Percentiles rank a stretch among this genome's conserved stretches.
Evolutionary conservation across 2,888 invertebrate genomes (phyloP).

Genomic region (Drosophila mimetica): DNA sequence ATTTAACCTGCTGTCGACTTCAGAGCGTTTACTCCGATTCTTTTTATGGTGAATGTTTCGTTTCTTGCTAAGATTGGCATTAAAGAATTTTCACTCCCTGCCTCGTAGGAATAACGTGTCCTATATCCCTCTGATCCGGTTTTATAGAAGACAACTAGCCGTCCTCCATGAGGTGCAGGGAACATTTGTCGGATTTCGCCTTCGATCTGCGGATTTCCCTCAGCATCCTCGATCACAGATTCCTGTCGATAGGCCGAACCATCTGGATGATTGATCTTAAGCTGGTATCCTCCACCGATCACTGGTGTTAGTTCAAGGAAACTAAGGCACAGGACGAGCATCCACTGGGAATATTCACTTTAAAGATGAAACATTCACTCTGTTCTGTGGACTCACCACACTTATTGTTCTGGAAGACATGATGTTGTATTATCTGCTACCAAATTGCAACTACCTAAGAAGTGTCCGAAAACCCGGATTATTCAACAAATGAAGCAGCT

Average conservation of each 20-base stretch:
- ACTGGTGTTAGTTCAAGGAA: neutral
- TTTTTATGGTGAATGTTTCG: neutral
- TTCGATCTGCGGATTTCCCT: constrained; percentile 10
- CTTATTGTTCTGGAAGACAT: constrained; percentile 11
- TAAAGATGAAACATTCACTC: neutral
- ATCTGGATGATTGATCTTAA: constrained; percentile 14
- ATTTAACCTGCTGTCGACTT: constrained; percentile 20
- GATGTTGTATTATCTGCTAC: constrained; percentile 14
- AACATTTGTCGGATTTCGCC: constrained; percentile 9
- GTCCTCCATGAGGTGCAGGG: constrained; percentile 1
- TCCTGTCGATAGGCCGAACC: constrained; percentile 18
- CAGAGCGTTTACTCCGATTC: constrained; percentile 16
- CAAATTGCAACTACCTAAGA: constrained; percentile 15
- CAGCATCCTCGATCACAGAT: constrained; percentile 4
- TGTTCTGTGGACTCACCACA: constrained; percentile 2
- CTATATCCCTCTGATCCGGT: constrained; percentile 16
- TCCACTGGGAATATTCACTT: constrained; percentile 4
- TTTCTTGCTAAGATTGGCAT: neutral
- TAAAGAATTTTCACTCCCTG: neutral
- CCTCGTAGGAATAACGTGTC: constrained; percentile 1
- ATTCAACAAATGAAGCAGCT: neutral
- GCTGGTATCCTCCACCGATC: constrained; percentile 5
- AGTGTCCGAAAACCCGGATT: neutral
- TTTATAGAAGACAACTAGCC: neutral
- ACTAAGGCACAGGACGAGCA: constrained; percentile 8